Base-by-base conservation (phyloP, 2,797 vertebrate species). In the Antrozous pallidus region DNA sequence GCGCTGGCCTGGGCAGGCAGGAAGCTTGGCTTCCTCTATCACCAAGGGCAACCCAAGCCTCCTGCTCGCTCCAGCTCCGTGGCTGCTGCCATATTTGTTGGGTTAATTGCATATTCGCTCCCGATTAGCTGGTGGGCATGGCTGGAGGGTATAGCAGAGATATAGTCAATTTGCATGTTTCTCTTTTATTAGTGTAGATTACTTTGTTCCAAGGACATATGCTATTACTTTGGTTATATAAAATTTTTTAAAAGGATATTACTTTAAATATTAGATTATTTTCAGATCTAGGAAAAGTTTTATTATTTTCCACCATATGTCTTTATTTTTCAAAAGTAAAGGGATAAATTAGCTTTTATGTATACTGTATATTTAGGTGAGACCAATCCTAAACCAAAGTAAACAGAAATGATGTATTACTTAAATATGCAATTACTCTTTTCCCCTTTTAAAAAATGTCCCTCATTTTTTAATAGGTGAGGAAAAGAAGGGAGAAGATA, bases 401-500 rank as follows among this genome's bases (percentile, higher is more conserved):
- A 69, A 90, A 91, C 24, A 93, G 80, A 93, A 91, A 91, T 73
- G 36, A 73, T 69, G 3, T 28, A 56, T 91, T n/a, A 88, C 26
- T 79, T 82, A 65, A 61, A 42, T 65, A 81, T 8, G 26, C 20
- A 85, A 47, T 42, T 85, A 70, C 5, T 28, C 10, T 42, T 71
- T 92, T 36, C 33, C 51, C n/a, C 40, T 77, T 93, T 78, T 22
- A 80, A 88, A 79, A 5, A 86, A 65, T 69, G 14, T 42, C 20
- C 61, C 14, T 80, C 65, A 83, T 58, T 82, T 63, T 58, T 14
- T 82, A 88, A 84, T 0, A 31, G 8, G 14, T 7, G 6, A 93
- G 33, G n/a, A 75, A 88, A 88, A 70, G 22, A 65, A 83, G 12
- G 42, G 17, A 93, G 67, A 82, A 12, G 16, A 82, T 6, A 89